Evolutionary conservation across 2,888 invertebrate genomes (phyloP).

Genomic region (Oxycera nigricornis): DNA sequence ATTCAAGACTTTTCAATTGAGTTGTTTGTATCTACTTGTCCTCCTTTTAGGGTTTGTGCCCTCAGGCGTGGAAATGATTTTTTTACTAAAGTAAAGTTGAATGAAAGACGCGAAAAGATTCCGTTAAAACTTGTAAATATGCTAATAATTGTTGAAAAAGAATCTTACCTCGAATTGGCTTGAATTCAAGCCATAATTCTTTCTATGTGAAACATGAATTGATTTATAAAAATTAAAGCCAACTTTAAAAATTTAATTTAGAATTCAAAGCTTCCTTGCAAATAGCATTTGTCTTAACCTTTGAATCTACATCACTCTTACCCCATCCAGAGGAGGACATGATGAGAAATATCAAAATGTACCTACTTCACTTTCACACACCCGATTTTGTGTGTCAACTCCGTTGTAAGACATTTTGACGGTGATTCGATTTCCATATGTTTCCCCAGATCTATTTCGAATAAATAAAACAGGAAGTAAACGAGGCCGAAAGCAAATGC

Average conservation of each 20-base stretch:
- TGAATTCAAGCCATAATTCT: too few species aligned
- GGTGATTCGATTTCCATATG: conserved; percentile 36
- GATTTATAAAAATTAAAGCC: too few species aligned
- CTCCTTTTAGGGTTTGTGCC: neutral
- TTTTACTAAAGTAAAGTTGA: neutral
- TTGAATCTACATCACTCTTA: too few species aligned
- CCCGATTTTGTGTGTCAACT: neutral
- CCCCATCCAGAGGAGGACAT: too few species aligned
- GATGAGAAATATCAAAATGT: too few species aligned
- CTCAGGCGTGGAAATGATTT: neutral
- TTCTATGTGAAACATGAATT: too few species aligned
- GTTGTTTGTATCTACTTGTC: conserved; percentile 37
- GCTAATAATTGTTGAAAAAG: neutral
- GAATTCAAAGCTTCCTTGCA: too few species aligned
- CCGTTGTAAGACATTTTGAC: conserved; percentile 24
- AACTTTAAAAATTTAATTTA: neutral
- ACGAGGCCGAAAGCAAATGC: neutral
- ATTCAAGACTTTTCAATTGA: conserved; percentile 46
- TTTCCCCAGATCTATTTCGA: neutral
- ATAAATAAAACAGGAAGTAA: neutral
- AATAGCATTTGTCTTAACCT: too few species aligned
- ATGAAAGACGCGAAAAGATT: neutral
- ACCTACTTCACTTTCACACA: neutral
- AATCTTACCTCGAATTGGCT: too few species aligned
- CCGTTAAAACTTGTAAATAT: neutral